Evolutionary conservation across 2,113 vertebrate genomes (phyloP).

Genomic region (Cyanoliseus patagonus): DNA sequence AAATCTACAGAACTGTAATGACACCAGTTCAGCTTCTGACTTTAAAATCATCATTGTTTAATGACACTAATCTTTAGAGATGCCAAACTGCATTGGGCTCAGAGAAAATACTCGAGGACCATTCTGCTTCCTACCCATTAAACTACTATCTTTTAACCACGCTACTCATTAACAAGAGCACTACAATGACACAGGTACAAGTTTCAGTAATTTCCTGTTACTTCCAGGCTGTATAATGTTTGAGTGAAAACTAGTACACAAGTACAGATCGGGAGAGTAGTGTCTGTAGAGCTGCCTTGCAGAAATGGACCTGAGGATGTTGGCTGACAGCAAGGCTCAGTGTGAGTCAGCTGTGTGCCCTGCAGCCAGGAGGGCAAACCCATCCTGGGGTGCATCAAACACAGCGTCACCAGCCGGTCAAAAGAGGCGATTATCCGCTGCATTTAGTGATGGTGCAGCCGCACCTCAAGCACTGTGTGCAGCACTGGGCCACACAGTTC

Average conservation of each 20-base stretch:
- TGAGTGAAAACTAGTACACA: fast-evolving
- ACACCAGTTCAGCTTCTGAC: background rate
- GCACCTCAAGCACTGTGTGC: background rate
- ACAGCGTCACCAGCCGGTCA: background rate
- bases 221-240: background rate
- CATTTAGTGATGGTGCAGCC: fast-evolving
- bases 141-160: background rate
- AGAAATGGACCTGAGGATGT: background rate
- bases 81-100: background rate
- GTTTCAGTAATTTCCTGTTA: background rate
- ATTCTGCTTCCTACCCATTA: background rate
- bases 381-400: background rate
- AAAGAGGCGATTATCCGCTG: background rate
- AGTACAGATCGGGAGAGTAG: fast-evolving
- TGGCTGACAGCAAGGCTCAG: background rate
- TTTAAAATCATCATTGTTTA: background rate
- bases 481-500: background rate
- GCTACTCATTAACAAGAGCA: background rate
- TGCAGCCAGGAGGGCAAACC: background rate
- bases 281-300: background rate
- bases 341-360: background rate
- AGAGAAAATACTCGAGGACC: background rate
- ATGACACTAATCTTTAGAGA: background rate
- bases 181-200: background rate
- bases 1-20: background rate